Percentiles rank a stretch among this genome's conserved stretches.
phyloP scores from a whole-genome alignment of 1,140 invertebrate species.

The Pissodes strobi region DNA sequence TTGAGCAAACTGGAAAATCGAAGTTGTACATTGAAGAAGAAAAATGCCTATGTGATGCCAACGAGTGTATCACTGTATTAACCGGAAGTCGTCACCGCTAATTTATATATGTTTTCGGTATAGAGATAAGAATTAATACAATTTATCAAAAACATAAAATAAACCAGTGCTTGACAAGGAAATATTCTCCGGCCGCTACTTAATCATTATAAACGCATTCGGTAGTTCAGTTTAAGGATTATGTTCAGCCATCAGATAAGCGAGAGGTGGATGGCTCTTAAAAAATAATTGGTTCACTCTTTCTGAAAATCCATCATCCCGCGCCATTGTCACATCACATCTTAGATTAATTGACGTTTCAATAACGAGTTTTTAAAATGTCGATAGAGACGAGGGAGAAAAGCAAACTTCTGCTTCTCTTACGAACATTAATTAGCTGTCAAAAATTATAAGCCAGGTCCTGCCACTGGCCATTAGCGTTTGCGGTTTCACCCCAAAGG shows the following conservation, averaged over 20 bases:
- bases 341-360: slow-evolving; percentile 43
- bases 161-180: slow-evolving; percentile 22
- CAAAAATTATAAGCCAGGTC: slow-evolving; percentile 28
- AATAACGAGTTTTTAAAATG: slow-evolving; percentile 43
- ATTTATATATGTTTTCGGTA: too few relatives aligned
- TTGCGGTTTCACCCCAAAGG: too few relatives aligned
- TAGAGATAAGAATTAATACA: too few relatives aligned
- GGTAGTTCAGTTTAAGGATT: slow-evolving; percentile 34
- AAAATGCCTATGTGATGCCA: too few relatives aligned
- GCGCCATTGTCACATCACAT: slow-evolving; percentile 39
- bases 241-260: slow-evolving; percentile 31
- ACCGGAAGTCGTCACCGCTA: too few relatives aligned
- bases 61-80: too few relatives aligned
- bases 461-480: slow-evolving; percentile 21
- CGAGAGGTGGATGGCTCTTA: slow-evolving; percentile 24
- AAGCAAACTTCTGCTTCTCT: slow-evolving; percentile 36
- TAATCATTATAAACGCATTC: slow-evolving; percentile 33
- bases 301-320: slow-evolving; percentile 39
- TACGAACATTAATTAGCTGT: slow-evolving; percentile 40
- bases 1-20: too few relatives aligned
- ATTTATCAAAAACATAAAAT: slow-evolving; percentile 31
- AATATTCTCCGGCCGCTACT: slow-evolving; percentile 29
- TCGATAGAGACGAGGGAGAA: slow-evolving; percentile 36
- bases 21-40: too few relatives aligned
- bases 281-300: slow-evolving; percentile 35